Conservation (phyloP, 1,140 invertebrate genomes). For the Tribolium castaneum region DNA sequence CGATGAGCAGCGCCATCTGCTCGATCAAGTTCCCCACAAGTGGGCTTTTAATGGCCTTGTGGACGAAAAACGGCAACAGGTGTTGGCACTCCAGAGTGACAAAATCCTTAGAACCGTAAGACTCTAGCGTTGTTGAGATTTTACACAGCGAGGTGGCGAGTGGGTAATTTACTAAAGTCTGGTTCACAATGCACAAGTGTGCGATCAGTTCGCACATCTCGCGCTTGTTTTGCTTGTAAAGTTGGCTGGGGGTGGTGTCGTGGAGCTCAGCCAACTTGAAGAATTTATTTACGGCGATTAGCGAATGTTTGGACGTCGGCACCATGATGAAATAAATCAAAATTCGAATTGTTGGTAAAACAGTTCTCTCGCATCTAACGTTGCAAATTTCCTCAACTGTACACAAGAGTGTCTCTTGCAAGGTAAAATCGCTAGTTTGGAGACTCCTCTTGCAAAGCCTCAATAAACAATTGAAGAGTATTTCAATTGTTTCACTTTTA, state of each 20-base stretch:
- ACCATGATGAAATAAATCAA: conserved; percentile 75
- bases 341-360: conserved; percentile 69
- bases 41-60: conserved; percentile 66
- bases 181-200: conserved; percentile 66
- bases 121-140: conserved; percentile 70
- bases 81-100: conserved; percentile 70
- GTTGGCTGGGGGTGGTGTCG: conserved; percentile 68
- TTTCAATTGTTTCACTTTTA: conserved; percentile 66
- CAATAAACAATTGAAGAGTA: conserved; percentile 67
- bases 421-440: conserved; percentile 65
- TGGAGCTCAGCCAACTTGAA: conserved; percentile 71
- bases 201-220: conserved; percentile 72
- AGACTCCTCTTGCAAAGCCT: conserved; percentile 66
- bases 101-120: conserved; percentile 69
- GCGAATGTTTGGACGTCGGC: conserved; percentile 70
- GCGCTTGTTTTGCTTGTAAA: conserved; percentile 76
- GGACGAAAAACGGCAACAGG: conserved; percentile 71
- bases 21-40: conserved; percentile 69
- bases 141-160: conserved; percentile 66
- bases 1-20: conserved; percentile 70
- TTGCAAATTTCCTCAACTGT: conserved; percentile 68
- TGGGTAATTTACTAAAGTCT: conserved; percentile 62
- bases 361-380: conserved; percentile 63
- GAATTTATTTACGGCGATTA: conserved; percentile 70
- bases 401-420: conserved; percentile 68